Evolutionary conservation across 1,140 invertebrate genomes (phyloP), one percentile per base, ranked within the genome.

Genomic region (Bilobella aurantiaca): DNA sequence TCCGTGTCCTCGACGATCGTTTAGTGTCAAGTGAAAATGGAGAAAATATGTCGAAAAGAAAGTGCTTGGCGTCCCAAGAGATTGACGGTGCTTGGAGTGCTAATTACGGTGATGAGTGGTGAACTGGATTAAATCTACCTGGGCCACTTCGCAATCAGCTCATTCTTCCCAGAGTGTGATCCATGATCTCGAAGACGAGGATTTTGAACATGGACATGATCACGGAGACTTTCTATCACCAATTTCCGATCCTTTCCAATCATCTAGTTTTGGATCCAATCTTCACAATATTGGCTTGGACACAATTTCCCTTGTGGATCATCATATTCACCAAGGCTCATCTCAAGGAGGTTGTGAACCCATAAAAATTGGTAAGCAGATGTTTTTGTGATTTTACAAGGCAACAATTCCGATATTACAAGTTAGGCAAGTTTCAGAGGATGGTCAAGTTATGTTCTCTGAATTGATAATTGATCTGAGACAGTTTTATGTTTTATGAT

Each of bases 311-410:
- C 8, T 59, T 16, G 16, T 16, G 3, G 58, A 66, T 62, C 65
- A 64, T 23, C 65, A 67, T 58, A 18, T 42, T 3, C 65, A 67
- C 25, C 65, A 67, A 47, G n/a, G 29, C 8, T 37, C 28, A n/a
- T 46, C 32, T 2, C 66, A 71, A 46, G 63, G 64, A 21, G 62
- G 47, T 46, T 71, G 69, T 60, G 69, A 71, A 58, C 69, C 69
- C 18, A 71, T 71, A 25, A 71, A 68, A 68, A 66, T 71, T 30
- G 69, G 69, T 71, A 42, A 71, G 62, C 49, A 12, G 8, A 42
- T 42, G 8, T n/a, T 42, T 42, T 42, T 12, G 8, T 42, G n/a
- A 12, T 42, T n/a, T 42, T 42, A 2, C 16, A 32, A 37, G 2
- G 23, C 42, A 23, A 59, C 25, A 62, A 18, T 37, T 37, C 31